Evolutionary conservation across 2,797 vertebrate species (phyloP).

Genomic region (Taeniopygia guttata): DNA sequence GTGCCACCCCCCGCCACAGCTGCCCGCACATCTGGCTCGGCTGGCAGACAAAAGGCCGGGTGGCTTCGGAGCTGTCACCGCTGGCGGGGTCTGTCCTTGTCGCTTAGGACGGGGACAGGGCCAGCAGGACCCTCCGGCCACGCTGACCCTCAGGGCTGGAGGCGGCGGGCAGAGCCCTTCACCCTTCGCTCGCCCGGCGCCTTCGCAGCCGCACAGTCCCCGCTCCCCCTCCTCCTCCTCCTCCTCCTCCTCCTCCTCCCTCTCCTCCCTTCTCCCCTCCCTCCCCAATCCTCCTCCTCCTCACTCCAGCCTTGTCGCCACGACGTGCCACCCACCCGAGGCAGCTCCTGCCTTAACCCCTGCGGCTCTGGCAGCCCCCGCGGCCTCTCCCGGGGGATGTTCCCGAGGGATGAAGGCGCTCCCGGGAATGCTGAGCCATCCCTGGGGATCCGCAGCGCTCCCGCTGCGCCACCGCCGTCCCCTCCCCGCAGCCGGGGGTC

Average conservation of each 20-base stretch:
- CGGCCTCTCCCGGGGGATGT: not conserved
- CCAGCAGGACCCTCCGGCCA: not conserved
- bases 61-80: not conserved
- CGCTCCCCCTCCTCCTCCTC: not conserved
- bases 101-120: not conserved
- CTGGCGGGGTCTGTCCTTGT: not conserved
- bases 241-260: not conserved
- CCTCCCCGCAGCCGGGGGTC: not conserved
- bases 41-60: not conserved
- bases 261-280: not conserved
- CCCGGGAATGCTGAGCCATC: not conserved
- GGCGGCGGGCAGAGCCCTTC: not conserved
- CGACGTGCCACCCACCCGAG: slow-evolving; percentile 61
- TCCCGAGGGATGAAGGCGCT: not conserved
- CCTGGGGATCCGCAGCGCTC: not conserved
- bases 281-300: slow-evolving; percentile 42
- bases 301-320: slow-evolving; percentile 23
- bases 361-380: not conserved
- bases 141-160: not conserved
- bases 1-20: not conserved
- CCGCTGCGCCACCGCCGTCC: not conserved
- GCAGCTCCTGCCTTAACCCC: slow-evolving; percentile 53
- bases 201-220: not conserved
- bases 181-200: not conserved
- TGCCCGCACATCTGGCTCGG: slow-evolving; percentile 28